Base-by-base conservation (phyloP, 2,888 invertebrate genomes). In the Teinopalpus imperialis region DNA sequence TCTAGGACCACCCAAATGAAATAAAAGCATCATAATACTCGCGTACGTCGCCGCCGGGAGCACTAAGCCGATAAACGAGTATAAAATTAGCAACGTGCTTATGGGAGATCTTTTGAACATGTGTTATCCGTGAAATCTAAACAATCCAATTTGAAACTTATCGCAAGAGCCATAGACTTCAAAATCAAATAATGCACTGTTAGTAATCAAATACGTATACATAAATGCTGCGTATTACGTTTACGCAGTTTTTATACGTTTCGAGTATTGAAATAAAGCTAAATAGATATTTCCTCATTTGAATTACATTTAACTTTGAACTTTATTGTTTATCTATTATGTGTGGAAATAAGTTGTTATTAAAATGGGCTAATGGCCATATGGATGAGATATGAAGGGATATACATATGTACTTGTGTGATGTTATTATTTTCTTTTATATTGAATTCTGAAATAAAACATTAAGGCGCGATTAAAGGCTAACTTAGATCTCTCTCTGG, bases 61-160 rank as follows among this genome's bases (percentile, higher is more conserved):
- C 21, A 8, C 14, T 42, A 10, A 14, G 21, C 21, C 0, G 7
- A 18, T 3, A 5, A n/a, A 12, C 26, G 9, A 29, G 43, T 20
- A 16, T 36, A 43, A 36, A 43, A 36, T 43, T 43, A 36, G 43
- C 36, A 12, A n/a, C 27, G 4, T 29, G 23, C 43, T 36, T 43
- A 36, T 36, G 36, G 43, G 43, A 42, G 30, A 43, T 29, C 23
- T 43, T 9, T 43, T 29, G 10, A 43, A 43, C 43, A 43, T 35
- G 29, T 43, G 36, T 32, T 26, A 32, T 9, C 2, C 6, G 3
- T 7, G 32, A 18, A 16, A 27, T 16, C 4, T 2, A 12, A 3
- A 8, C 26, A 27, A 20, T 18, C 4, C 8, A 42, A 1, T 42
- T 18, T 21, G 7, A 20, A 26, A 1, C 26, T 27, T 42, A 34